Base-by-base conservation (phyloP, 2,113 vertebrate species). In the Macroglossus sobrinus region DNA sequence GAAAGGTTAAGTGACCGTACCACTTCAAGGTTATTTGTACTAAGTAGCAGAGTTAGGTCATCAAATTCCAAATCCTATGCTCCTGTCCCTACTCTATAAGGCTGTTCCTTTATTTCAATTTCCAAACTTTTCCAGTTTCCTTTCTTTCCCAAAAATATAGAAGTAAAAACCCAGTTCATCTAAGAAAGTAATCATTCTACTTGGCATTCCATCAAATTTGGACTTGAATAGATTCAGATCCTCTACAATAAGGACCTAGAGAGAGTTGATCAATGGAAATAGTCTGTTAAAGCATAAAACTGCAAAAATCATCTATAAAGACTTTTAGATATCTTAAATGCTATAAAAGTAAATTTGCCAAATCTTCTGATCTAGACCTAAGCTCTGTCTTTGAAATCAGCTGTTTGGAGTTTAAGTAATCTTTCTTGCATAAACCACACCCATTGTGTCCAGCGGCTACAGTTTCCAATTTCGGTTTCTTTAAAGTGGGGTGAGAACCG, bases 11-110 rank as follows among this genome's bases (percentile, higher is more conserved):
- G 40, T 92, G 84, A 71, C 0, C 0, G 0, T 43, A 86, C 43
- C 78, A 93, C 14, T 59, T 93, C 71, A 45, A 90, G 71, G 94
- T 94, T 88, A 92, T 57, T 76, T 81, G 16, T 50, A 72, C 84
- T 57, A 92, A 86, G 87, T 61, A 93, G 84, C 63, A 95, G 74
- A 96, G 35, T 59, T 81, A 84, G 61, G 69, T 47, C 69, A 82
- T 66, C 74, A 68, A 57, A 85, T 80, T 94, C 61, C 71, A 91
- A 91, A 81, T 80, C 64, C 43, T 72, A 11, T 33, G 40, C 22
- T 68, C 66, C 66, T 45, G 33, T 16, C 47, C 40, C 57, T 59
- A 33, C 35, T 92, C 35, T 66, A 26, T 38, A 47, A 72, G 1
- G 14, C 6, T 90, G 43, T 86, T 53, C 55, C 72, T 87, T 59